A percentile compares a stretch with the other conserved stretches of the same genome.
Evolutionary conservation across 2,797 vertebrate species (phyloP).

Genomic region (Esox lucius): DNA sequence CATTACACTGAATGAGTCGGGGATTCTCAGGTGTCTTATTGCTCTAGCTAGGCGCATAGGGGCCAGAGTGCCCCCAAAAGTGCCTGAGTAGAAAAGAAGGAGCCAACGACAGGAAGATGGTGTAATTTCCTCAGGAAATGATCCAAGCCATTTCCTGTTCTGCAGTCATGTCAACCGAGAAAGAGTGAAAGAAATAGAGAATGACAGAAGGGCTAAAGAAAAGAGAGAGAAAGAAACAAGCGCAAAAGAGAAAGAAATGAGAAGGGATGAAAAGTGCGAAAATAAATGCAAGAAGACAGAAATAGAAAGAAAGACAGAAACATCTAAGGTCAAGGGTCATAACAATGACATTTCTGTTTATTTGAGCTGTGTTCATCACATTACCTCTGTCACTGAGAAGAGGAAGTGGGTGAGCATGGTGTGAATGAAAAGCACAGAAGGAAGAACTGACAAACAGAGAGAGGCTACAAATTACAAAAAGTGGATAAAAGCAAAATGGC

Average conservation of each 20-base stretch:
- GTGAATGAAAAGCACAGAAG: constrained; percentile 16
- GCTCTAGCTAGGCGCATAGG: constrained; percentile 25
- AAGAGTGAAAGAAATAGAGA: constrained; percentile 10
- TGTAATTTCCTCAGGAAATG: constrained; percentile 83
- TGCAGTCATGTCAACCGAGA: constrained; percentile 51
- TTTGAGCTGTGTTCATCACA: constrained; percentile 20
- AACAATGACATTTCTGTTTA: constrained; percentile 2
- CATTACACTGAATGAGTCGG: constrained; percentile 55
- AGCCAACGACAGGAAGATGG: constrained; percentile 77
- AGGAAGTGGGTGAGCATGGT: constrained; percentile 39
- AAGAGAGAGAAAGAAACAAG: constrained; percentile 18
- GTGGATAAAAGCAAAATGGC: not conserved
- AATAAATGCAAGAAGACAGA: not conserved
- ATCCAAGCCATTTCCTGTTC: constrained; percentile 76
- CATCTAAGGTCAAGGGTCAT: not conserved
- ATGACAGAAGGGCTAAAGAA: not conserved
- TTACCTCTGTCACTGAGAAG: constrained; percentile 19
- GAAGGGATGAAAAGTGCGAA: constrained; percentile 1
- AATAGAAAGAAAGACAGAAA: not conserved
- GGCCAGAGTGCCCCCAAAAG: constrained; percentile 43
- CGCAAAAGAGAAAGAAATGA: constrained; percentile 16
- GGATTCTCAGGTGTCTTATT: constrained; percentile 54
- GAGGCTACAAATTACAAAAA: not conserved
- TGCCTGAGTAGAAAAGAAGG: constrained; percentile 33
- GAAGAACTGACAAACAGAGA: constrained; percentile 36